Base-by-base conservation (phyloP, 2,113 vertebrate species). In the Ciconia boyciana region DNA sequence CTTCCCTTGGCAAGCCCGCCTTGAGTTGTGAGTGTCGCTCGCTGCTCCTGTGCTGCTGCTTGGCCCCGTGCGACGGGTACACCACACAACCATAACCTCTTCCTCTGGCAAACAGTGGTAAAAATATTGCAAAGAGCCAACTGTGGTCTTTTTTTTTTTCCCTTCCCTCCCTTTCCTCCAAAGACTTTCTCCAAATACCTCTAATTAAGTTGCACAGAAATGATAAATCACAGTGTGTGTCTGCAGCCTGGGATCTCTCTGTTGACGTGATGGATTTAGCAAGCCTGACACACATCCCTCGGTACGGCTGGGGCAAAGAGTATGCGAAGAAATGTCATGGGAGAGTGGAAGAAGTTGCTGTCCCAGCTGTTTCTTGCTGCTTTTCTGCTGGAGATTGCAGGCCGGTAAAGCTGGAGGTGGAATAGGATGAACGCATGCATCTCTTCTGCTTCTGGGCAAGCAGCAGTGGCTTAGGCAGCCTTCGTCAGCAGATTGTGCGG, bases 151-250 rank as follows among this genome's bases (percentile, higher is more conserved):
- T 61, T 21, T n/a, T n/a, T 6, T 41, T 21, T 60, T n/a, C 58
- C 29, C 26, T 0, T 34, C 6, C 13, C 10, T 6, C 16, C 15
- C 11, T 52, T 87, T 82, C 20, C 49, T 79, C 61, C 68, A 34
- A 93, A 89, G 75, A n/a, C 65, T 96, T 94, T 65, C 70, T 87
- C 64, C 34, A 64, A 79, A 89, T 89, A 87, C 34, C 48, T 75
- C n/a, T 25, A 57, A 55, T 2, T 31, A 52, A 44, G 7, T 32
- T 79, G 65, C 21, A 54, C 36, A 91, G 69, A 89, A 94, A 69
- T 21, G 7, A 15, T 64, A 79, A 62, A 79, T 28, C 69, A 41
- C 28, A 21, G 41, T 61, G 25, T 3, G 2, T 16, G 46, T 77
- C 54, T 88, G 46, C 41, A 89, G 57, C 49, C 44, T 31, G 41